Percentiles rank a stretch among this genome's conserved stretches.
These are phyloP conservation scores for Podargus strigoides DNA, from an alignment of 2,797 vertebrate species.

Conservation along the genomic window DNA sequence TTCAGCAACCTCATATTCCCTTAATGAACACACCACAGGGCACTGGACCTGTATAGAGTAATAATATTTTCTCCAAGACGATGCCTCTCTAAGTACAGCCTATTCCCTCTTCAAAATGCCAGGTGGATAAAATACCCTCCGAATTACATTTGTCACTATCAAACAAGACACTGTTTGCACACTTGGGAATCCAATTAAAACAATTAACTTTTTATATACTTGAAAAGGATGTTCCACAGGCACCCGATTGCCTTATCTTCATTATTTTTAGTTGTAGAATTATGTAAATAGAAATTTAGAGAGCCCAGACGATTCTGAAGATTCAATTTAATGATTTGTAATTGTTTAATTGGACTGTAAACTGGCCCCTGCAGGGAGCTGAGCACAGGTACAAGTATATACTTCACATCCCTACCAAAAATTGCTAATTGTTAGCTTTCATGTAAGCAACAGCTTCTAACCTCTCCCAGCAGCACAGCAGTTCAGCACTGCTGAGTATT, in stretches of 20 bases:
- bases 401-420: not conserved
- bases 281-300: slow-evolving; percentile 56
- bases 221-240: slow-evolving; percentile 6
- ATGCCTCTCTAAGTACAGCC: not conserved
- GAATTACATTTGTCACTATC: not conserved
- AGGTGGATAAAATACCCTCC: not conserved
- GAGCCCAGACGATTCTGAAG: slow-evolving; percentile 16
- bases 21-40: not conserved
- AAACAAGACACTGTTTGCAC: slow-evolving; percentile 8
- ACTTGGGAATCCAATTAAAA: slow-evolving; percentile 9
- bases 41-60: not conserved
- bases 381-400: slow-evolving; percentile 1
- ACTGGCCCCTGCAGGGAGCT: slow-evolving; percentile 17
- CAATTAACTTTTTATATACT: slow-evolving; percentile 38
- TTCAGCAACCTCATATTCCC: not conserved
- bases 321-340: slow-evolving; percentile 40
- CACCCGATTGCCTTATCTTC: slow-evolving; percentile 40
- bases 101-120: not conserved
- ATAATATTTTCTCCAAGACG: not conserved
- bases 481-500: not conserved
- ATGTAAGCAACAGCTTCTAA: not conserved
- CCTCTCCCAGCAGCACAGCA: not conserved
- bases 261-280: slow-evolving; percentile 60
- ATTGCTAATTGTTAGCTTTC: not conserved
- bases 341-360: slow-evolving; percentile 57